Percentiles rank a stretch among this genome's conserved stretches.
These are phyloP conservation scores for Scaptodrosophila lebanonensis DNA, from an alignment of 1,140 invertebrate genomes.

Conservation along the genomic window DNA sequence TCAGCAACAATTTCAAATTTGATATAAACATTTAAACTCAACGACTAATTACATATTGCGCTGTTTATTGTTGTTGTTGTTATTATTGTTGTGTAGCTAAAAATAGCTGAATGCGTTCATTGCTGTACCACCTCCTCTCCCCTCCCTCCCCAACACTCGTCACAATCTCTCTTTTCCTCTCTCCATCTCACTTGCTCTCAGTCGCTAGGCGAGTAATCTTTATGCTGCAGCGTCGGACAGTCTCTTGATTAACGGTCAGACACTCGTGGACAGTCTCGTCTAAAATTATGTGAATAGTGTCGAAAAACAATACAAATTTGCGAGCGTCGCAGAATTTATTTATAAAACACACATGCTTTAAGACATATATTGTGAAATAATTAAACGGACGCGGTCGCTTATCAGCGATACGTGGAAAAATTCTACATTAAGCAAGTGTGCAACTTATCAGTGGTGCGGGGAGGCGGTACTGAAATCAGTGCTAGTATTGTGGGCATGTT, in stretches of 20 bases:
- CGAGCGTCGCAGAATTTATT: slow-evolving; percentile 33
- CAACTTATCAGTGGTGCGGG: slow-evolving; percentile 10
- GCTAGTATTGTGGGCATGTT: no score
- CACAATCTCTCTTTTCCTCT: slow-evolving; percentile 3
- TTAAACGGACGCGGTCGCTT: slow-evolving; percentile 16
- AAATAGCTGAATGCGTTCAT: slow-evolving; percentile 72
- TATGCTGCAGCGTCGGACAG: slow-evolving; percentile 41
- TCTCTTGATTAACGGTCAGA: slow-evolving; percentile 2
- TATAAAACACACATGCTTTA: slow-evolving; percentile 33
- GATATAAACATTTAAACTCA: slow-evolving; percentile 33
- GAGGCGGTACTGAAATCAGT: no score
- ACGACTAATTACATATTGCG: slow-evolving; percentile 60
- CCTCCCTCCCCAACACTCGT: slow-evolving; percentile 13
- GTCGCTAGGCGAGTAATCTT: slow-evolving; percentile 39
- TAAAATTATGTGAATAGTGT: slow-evolving; percentile 8
- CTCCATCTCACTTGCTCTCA: slow-evolving; percentile 30
- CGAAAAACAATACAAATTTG: not conserved
- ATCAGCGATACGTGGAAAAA: slow-evolving; percentile 58
- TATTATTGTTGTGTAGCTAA: slow-evolving; percentile 46
- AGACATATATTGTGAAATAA: slow-evolving; percentile 1
- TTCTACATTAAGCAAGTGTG: slow-evolving; percentile 17
- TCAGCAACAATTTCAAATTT: no score
- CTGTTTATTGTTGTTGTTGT: slow-evolving; percentile 22
- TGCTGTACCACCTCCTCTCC: slow-evolving; percentile 57
- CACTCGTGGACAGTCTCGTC: slow-evolving; percentile 29